Conservation (phyloP, 2,113 vertebrate species). For the Tautogolabrus adspersus region DNA sequence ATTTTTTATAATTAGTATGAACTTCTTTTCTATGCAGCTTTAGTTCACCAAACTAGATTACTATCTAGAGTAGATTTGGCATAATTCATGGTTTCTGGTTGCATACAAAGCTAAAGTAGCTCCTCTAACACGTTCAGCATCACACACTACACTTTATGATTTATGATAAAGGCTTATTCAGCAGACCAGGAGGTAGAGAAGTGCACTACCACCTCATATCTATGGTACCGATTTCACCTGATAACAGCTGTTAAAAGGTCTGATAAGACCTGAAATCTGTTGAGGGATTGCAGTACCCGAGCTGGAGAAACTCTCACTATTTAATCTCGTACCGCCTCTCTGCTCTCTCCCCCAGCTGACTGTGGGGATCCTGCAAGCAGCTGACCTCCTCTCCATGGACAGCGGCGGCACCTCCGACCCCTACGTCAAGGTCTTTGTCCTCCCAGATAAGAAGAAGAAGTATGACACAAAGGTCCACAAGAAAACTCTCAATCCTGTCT, state of each 20-base stretch:
- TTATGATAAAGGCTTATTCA: not conserved
- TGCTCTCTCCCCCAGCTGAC: constrained; percentile 85
- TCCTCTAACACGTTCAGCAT: not conserved
- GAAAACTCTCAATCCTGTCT: constrained; percentile 96
- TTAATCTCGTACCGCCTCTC: not conserved
- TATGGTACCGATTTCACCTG: not conserved
- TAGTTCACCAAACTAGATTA: no score
- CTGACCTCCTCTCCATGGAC: constrained; percentile 95
- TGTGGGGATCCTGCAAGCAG: constrained; percentile 95
- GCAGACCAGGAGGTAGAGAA: not conserved
- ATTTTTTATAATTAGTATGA: no score
- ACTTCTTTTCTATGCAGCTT: no score
- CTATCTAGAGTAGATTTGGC: no score
- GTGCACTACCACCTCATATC: not conserved
- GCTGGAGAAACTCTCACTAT: not conserved
- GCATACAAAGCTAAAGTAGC: not conserved
- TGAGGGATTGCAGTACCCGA: not conserved
- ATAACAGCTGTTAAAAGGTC: not conserved
- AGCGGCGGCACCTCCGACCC: constrained; percentile 97
- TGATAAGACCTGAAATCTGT: not conserved
- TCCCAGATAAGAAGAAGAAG: constrained; percentile 99
- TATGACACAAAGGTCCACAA: constrained; percentile 98
- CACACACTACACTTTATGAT: not conserved
- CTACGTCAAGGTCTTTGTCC: constrained; percentile 95
- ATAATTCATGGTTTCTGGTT: no score